Evolutionary conservation across 2,113 vertebrate genomes (phyloP), one percentile per base, ranked within the genome.

Genomic region (Barnardius zonarius): DNA sequence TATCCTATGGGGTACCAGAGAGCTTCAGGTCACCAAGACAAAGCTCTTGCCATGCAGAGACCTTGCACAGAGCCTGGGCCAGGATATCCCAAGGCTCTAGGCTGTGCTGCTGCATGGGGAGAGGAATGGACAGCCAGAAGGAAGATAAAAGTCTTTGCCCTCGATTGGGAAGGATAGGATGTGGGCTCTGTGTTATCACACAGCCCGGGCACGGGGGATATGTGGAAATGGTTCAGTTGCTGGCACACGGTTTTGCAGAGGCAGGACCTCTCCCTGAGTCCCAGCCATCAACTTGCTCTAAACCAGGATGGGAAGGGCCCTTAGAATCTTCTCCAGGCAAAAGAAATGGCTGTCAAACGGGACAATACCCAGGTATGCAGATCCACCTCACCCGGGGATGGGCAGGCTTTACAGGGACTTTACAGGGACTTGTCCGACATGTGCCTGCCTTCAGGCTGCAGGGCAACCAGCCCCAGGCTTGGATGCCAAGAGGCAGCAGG

Each of bases 81-180:
- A 66, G 51, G 35, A 63, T 0, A 0, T n/a, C 16, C 33, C 0
- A 1, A 48, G 51, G 31, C 35, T 80, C 44, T 33, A 69, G n/a
- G 14, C 7, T 28, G 13, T 68, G 37, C 61, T 63, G 12, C 61
- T 48, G 17, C 1, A 0, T 7, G 27, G 7, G 20, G 37, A 44
- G 14, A 16, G 37, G 59, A 37, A 19, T 0, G 4, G 10, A 25
- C 24, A 46, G 20, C 15, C 51, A 51, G 68, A 25, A 83, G 28
- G 73, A 55, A 33, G n/a, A 12, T 0, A 1, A 31, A 18, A 61
- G 35, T 6, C 23, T 11, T 44, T 69, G 14, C 5, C 17, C 23
- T 7, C 31, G 31, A 6, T 7, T 28, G 17, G 52, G 49, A 52
- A 74, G 37, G 39, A 18, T 3, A 51, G 25, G 7, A 5, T 24